phyloP scores from a whole-genome alignment of 2,888 invertebrate species.

The Sphaeridia pumilis region DNA sequence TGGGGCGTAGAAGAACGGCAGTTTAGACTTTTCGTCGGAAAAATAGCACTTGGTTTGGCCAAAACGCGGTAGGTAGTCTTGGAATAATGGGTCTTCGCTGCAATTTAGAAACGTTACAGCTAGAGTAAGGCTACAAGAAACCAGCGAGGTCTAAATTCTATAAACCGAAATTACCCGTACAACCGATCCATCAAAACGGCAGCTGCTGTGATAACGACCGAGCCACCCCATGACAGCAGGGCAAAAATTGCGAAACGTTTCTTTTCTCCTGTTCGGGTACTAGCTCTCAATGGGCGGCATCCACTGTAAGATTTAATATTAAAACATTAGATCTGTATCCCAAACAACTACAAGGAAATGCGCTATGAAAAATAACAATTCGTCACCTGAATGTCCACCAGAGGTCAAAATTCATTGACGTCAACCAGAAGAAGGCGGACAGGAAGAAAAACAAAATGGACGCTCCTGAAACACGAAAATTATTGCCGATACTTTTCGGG shows the following conservation, averaged over 20 bases:
- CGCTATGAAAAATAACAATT: too few species aligned
- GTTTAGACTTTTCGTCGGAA: constrained; percentile 65
- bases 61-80: constrained; percentile 58
- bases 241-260: constrained; percentile 30
- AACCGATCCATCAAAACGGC: constrained; percentile 29
- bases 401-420: constrained; percentile 89
- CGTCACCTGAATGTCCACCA: constrained; percentile 89
- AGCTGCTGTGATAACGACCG: constrained; percentile 29
- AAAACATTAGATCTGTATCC: too few species aligned
- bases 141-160: too few species aligned
- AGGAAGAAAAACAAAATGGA: constrained; percentile 78
- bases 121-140: too few species aligned
- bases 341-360: too few species aligned
- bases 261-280: constrained; percentile 33
- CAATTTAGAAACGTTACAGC: constrained; percentile 39
- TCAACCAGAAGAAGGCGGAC: constrained; percentile 84
- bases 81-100: constrained; percentile 50
- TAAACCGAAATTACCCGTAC: constrained; percentile 21
- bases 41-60: constrained; percentile 72
- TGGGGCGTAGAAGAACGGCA: constrained; percentile 75
- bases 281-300: constrained; percentile 31
- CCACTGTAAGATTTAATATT: too few species aligned
- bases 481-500: too few species aligned
- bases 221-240: constrained; percentile 31
- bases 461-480: constrained; percentile 62